phyloP scores from a whole-genome alignment of 2,113 vertebrate genomes.

The Centropus bengalensis region DNA sequence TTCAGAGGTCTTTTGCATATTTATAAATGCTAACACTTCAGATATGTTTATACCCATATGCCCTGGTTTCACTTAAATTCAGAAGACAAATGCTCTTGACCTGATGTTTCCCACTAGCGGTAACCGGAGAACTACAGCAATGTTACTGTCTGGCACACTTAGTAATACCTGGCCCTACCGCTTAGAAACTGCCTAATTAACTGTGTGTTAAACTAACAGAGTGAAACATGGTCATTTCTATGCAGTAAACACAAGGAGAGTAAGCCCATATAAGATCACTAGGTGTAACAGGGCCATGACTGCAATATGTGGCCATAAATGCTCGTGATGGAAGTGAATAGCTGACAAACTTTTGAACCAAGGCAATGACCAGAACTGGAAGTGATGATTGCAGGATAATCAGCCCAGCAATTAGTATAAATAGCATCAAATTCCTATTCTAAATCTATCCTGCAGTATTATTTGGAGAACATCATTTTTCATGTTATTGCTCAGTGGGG shows the following conservation, averaged over 20 bases:
- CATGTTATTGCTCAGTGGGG: not conserved
- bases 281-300: not conserved
- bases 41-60: not conserved
- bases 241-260: not conserved
- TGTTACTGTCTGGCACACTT: not conserved
- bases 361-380: not conserved
- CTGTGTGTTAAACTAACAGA: not conserved
- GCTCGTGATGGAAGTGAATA: not conserved
- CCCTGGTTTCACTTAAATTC: not conserved
- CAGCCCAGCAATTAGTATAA: not conserved
- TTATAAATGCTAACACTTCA: not conserved
- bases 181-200: not conserved
- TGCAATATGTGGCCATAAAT: not conserved
- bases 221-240: not conserved
- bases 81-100: not conserved
- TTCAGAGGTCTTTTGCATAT: not conserved
- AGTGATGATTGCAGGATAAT: not conserved
- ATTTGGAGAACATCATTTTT: not conserved
- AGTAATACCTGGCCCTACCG: not conserved
- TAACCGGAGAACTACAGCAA: not conserved
- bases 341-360: not conserved
- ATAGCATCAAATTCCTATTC: not conserved
- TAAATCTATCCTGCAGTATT: not conserved
- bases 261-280: not conserved
- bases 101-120: not conserved